These are phyloP conservation scores for Drosophila anceps DNA, from an alignment of 2,888 invertebrate species.

Conservation along the genomic window DNA sequence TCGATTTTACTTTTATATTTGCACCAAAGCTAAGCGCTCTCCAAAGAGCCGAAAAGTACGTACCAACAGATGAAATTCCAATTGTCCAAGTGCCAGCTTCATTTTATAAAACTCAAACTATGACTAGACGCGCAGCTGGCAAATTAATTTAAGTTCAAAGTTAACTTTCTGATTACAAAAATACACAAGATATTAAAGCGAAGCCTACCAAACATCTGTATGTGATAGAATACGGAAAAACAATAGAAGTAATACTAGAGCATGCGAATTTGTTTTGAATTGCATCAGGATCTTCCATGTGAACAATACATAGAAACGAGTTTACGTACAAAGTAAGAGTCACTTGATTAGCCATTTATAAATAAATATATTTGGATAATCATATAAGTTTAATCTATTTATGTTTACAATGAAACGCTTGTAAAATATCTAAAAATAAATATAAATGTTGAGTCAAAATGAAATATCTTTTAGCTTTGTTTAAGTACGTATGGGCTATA, in stretches of 20 bases:
- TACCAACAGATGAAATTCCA: slow-evolving; percentile 27
- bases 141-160: slow-evolving; percentile 23
- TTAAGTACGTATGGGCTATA: neutral
- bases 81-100: slow-evolving; percentile 31
- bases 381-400: slow-evolving; percentile 55
- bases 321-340: slow-evolving; percentile 70
- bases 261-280: slow-evolving; percentile 32
- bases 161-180: slow-evolving; percentile 17
- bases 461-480: neutral
- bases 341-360: slow-evolving; percentile 30
- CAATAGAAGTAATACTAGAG: slow-evolving; percentile 51
- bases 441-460: slow-evolving; percentile 37
- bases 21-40: slow-evolving; percentile 57
- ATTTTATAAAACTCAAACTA: slow-evolving; percentile 18
- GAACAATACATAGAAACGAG: slow-evolving; percentile 52
- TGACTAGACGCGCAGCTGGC: slow-evolving; percentile 24
- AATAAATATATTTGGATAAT: slow-evolving; percentile 15
- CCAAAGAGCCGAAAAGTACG: slow-evolving; percentile 22
- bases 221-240: slow-evolving; percentile 72
- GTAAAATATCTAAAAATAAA: slow-evolving; percentile 47
- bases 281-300: slow-evolving; percentile 63
- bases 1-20: slow-evolving; percentile 33
- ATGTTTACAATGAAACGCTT: slow-evolving; percentile 69
- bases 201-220: slow-evolving; percentile 30
- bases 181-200: slow-evolving; percentile 41